Evolutionary conservation across 2,113 vertebrate genomes (phyloP).

Genomic region (Pleuronectes platessa): DNA sequence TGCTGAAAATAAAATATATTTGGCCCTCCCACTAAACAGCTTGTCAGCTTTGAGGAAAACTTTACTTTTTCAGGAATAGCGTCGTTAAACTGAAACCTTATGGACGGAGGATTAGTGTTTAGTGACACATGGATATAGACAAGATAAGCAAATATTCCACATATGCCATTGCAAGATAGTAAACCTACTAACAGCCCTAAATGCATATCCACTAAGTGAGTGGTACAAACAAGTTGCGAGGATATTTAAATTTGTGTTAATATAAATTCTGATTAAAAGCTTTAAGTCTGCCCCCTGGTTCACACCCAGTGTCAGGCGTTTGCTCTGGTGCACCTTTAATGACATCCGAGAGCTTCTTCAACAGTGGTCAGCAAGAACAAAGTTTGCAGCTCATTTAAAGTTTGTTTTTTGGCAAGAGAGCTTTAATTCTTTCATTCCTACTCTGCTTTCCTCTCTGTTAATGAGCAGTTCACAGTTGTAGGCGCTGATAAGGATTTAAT

Average conservation of each 20-base stretch:
- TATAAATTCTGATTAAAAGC: neutral
- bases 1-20: neutral
- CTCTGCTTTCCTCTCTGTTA: neutral
- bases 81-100: no score
- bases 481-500: slow-evolving; percentile 24
- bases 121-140: neutral
- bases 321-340: neutral
- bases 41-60: no score
- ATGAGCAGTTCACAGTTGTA: slow-evolving; percentile 8
- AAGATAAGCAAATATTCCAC: neutral
- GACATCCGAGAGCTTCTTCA: neutral
- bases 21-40: no score
- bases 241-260: neutral
- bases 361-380: neutral
- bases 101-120: neutral
- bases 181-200: neutral
- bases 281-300: neutral
- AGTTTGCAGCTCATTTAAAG: slow-evolving; percentile 1
- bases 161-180: neutral
- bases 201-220: neutral
- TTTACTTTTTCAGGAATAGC: no score
- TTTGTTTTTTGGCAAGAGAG: neutral
- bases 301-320: neutral
- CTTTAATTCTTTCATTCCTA: neutral
- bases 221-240: neutral